Conservation (phyloP, 2,888 invertebrate genomes). For the Holacanthella duospinosa region DNA sequence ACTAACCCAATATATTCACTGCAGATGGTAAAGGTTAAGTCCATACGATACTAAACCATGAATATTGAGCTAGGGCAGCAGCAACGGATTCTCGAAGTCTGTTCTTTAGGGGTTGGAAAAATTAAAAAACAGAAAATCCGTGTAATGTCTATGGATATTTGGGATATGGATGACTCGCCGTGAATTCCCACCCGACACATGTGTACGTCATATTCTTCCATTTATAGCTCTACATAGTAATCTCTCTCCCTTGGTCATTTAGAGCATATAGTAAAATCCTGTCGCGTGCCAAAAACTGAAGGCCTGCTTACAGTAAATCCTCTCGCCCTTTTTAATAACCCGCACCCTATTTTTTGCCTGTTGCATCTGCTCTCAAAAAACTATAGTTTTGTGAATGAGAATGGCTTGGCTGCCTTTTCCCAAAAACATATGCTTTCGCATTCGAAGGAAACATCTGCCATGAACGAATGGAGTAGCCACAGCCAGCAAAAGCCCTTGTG, state of each 20-base stretch:
- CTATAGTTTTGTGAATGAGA: conserved; percentile 2
- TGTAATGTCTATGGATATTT: neutral
- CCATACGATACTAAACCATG: neutral
- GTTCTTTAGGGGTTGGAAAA: neutral
- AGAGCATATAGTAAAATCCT: neutral
- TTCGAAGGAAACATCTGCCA: neutral
- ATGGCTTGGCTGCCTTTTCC: neutral
- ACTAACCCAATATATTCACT: neutral
- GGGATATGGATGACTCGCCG: neutral
- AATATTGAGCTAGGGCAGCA: neutral
- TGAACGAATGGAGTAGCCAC: neutral
- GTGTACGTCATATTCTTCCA: too few relatives aligned
- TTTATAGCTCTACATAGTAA: too few relatives aligned
- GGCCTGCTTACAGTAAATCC: neutral
- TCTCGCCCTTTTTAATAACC: neutral
- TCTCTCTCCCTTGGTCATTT: conserved; percentile 1
- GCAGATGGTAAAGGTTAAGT: conserved; percentile 5
- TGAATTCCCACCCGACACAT: too few relatives aligned
- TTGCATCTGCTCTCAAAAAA: neutral
- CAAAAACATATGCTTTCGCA: conserved; percentile 2
- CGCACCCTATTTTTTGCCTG: conserved; percentile 2
- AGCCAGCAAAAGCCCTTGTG: neutral
- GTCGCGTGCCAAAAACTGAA: conserved; percentile 1
- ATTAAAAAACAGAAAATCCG: neutral
- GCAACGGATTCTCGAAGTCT: neutral